phyloP scores from a whole-genome alignment of 2,797 vertebrate genomes.

The Esox lucius region DNA sequence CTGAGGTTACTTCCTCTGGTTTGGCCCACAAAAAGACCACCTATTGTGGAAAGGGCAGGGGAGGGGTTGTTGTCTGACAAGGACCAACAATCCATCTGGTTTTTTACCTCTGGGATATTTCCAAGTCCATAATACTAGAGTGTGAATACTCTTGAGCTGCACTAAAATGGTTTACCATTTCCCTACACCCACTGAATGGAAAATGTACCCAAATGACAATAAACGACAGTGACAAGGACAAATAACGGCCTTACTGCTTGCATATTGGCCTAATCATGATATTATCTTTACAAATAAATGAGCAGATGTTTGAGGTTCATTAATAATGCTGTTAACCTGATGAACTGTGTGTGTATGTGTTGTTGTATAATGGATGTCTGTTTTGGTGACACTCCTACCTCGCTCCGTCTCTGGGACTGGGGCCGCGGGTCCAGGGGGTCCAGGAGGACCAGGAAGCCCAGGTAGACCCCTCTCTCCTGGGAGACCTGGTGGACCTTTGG shows the following conservation, averaged over 20 bases:
- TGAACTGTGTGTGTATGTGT: constrained; percentile 7
- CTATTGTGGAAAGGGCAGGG: constrained; percentile 18
- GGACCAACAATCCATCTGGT: constrained; percentile 39
- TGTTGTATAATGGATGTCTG: constrained; percentile 4
- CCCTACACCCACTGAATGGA: background rate
- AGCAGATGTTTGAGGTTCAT: background rate
- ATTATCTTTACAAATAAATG: background rate
- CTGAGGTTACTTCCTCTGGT: constrained; percentile 28
- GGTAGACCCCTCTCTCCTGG: constrained; percentile 83
- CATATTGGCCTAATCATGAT: background rate
- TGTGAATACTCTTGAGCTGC: constrained; percentile 36
- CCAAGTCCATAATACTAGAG: constrained; percentile 30
- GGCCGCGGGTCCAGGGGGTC: constrained; percentile 73
- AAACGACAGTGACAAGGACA: background rate
- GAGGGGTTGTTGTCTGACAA: constrained; percentile 25
- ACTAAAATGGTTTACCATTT: background rate
- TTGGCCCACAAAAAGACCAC: constrained; percentile 27
- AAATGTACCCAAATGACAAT: background rate
- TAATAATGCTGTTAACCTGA: constrained; percentile 1
- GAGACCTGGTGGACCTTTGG: constrained; percentile 71
- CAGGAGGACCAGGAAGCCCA: constrained; percentile 82
- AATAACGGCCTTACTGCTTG: background rate
- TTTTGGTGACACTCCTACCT: constrained; percentile 47
- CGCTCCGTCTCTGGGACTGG: constrained; percentile 68
- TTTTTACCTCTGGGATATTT: constrained; percentile 25